phyloP scores from a whole-genome alignment of 2,797 vertebrate genomes.

The Eulemur mongoz region DNA sequence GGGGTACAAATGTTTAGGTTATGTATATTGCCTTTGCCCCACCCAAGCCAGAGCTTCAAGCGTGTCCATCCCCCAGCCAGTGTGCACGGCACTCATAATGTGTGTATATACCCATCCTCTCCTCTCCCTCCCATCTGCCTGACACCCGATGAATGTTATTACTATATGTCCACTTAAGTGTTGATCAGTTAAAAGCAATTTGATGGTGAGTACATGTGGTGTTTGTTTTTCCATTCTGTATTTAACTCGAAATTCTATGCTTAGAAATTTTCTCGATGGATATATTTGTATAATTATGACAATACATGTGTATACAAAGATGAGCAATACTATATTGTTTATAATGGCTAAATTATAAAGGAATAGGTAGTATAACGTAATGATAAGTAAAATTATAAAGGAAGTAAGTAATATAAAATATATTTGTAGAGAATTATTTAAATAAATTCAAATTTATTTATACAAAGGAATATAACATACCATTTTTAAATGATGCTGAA shows the following conservation, averaged over 20 bases:
- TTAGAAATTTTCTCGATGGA: not conserved
- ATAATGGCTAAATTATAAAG: not conserved
- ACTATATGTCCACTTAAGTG: no score
- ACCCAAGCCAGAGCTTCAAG: no score
- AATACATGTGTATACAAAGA: not conserved
- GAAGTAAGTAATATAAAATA: not conserved
- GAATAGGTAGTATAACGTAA: not conserved
- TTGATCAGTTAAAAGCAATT: no score
- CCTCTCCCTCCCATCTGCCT: no score
- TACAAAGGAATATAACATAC: not conserved
- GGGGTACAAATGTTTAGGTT: no score
- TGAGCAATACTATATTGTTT: not conserved
- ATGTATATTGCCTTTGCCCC: no score
- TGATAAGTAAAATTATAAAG: not conserved
- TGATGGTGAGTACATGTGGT: no score
- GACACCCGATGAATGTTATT: no score
- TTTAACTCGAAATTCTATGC: not conserved
- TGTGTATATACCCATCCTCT: no score
- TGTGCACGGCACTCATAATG: no score
- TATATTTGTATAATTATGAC: not conserved
- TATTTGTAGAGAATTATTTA: not conserved
- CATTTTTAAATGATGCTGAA: not conserved
- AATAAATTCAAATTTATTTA: not conserved
- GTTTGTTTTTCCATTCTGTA: no score
- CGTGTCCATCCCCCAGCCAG: no score